phyloP scores from a whole-genome alignment of 1,140 invertebrate species.

The Lepidurus packardi region DNA sequence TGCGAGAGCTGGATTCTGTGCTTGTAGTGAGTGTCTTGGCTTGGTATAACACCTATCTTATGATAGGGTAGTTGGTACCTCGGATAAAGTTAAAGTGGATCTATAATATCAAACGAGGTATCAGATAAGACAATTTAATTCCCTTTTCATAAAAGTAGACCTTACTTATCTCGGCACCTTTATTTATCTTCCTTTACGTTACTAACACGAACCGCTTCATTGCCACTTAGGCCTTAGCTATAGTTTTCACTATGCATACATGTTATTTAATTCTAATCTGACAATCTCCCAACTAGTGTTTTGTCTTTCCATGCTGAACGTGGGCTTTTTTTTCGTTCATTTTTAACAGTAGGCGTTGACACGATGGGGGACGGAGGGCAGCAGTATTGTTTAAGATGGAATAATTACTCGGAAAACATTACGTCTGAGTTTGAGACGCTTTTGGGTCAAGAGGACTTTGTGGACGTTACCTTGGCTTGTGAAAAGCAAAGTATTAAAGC shows the following conservation, averaged over 20 bases:
- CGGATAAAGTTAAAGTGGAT: neutral
- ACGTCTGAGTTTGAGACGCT: slow-evolving; percentile 69
- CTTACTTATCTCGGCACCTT: too few species aligned
- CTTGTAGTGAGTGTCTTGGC: neutral
- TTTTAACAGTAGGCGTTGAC: neutral
- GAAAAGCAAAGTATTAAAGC: slow-evolving; percentile 65
- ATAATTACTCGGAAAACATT: slow-evolving; percentile 66
- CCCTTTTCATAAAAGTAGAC: too few species aligned
- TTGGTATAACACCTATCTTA: neutral
- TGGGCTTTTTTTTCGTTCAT: neutral
- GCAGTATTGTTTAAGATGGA: slow-evolving; percentile 70
- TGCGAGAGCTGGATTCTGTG: slow-evolving; percentile 4
- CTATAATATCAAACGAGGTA: neutral
- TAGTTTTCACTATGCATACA: too few species aligned
- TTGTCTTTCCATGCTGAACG: too few species aligned
- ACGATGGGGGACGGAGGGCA: slow-evolving; percentile 41
- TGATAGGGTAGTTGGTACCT: neutral
- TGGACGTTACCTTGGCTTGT: slow-evolving; percentile 78
- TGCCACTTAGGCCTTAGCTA: too few species aligned
- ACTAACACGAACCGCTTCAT: too few species aligned
- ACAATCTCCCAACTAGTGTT: too few species aligned
- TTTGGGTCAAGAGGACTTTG: slow-evolving; percentile 68
- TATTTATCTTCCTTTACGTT: too few species aligned
- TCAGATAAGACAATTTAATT: neutral
- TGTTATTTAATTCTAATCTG: too few species aligned